Base-by-base conservation (phyloP, 1,140 invertebrate species). In the Limonius californicus region DNA sequence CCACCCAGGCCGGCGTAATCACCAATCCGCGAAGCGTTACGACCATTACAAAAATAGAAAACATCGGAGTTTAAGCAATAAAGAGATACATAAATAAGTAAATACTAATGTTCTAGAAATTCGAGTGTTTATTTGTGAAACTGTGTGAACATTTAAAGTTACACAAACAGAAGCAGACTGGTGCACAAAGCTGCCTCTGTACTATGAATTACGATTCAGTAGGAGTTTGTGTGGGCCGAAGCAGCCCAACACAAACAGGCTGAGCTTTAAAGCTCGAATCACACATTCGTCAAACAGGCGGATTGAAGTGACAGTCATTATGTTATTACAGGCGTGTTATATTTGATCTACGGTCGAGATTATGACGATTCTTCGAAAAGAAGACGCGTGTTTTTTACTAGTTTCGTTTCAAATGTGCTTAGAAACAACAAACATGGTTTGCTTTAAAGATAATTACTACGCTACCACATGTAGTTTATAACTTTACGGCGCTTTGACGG, bases 21-120 rank as follows among this genome's bases (percentile, higher is more conserved):
- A 32, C 59, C 63, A 65, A 61, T 65, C 59, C 32, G 45, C 43
- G 30, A 57, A 57, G 59, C 54, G 35, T 35, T 15, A 32, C 50
- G 23, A 39, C 55, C 59, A 59, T 57, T 61, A 71, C 64, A 60
- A 62, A 71, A 69, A 68, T 71, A 71, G 69, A 71, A 66, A 65
- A 68, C 62, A 66, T 67, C 61, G 62, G 54, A 65, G 56, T 61
- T 50, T 35, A 45, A 45, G 71, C 67, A 73, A 73, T 73, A 73
- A 72, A 72, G 70, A 60, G 63, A 64, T 69, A 69, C 65, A 65
- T 72, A 73, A 73, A 73, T 73, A 73, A 72, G 67, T 70, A 71
- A 71, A 73, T 70, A 69, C 64, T 68, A 70, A 72, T 71, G 69
- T 73, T 68, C 71, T 69, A 72, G 71, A 73, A 73, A 73, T 68